These are phyloP conservation scores for Drosophila mulleri DNA, from an alignment of 2,888 invertebrate genomes.

Conservation along the genomic window DNA sequence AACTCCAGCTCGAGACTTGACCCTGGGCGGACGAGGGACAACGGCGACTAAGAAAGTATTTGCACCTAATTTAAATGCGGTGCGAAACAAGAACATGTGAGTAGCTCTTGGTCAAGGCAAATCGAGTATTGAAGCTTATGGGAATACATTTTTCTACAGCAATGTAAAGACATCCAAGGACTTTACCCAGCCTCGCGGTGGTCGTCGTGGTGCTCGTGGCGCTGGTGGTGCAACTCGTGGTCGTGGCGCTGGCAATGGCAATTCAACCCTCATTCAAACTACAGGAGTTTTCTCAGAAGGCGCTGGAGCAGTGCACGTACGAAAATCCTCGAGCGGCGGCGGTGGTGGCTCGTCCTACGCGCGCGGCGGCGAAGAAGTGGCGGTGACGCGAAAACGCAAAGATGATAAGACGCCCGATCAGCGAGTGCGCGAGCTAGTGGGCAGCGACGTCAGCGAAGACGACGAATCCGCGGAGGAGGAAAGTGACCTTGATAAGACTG, in stretches of 20 bases:
- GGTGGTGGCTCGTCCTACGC: constrained; percentile 65
- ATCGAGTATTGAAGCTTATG: neutral
- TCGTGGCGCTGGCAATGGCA: constrained; percentile 71
- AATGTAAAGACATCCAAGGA: constrained; percentile 85
- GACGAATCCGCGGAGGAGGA: constrained; percentile 72
- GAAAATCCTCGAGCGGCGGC: constrained; percentile 57
- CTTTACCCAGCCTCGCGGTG: constrained; percentile 65
- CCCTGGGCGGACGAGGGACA: constrained; percentile 86
- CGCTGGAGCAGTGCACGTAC: constrained; percentile 78
- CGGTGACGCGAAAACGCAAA: constrained; percentile 74
- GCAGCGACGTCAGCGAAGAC: constrained; percentile 63
- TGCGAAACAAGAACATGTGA: constrained; percentile 87
- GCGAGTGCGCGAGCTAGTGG: constrained; percentile 75
- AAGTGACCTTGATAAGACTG: constrained; percentile 76
- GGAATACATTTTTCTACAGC: constrained; percentile 57
- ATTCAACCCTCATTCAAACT: constrained; percentile 82
- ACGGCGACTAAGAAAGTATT: constrained; percentile 86
- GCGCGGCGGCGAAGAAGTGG: constrained; percentile 72
- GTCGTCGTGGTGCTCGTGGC: constrained; percentile 40
- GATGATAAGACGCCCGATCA: constrained; percentile 75
- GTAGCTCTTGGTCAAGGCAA: constrained; percentile 36
- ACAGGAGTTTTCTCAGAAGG: constrained; percentile 85
- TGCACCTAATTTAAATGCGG: constrained; percentile 87
- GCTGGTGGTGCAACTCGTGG: constrained; percentile 63
- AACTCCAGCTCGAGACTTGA: constrained; percentile 87